phyloP scores from a whole-genome alignment of 2,888 invertebrate species.

The Stenolophus ochropezus region DNA sequence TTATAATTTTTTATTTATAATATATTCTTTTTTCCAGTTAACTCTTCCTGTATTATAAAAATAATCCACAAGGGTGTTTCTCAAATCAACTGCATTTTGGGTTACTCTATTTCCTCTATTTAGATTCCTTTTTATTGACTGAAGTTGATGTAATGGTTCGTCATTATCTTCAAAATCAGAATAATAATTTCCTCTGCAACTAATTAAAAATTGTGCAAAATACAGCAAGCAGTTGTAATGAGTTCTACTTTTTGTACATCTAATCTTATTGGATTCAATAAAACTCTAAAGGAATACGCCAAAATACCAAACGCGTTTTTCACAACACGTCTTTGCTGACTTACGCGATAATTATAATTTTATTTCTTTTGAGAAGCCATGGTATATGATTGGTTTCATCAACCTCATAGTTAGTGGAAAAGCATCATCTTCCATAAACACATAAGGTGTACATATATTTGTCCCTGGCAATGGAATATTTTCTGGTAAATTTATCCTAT shows the following conservation, averaged over 20 bases:
- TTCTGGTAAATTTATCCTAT: not conserved
- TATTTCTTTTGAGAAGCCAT: slow-evolving; percentile 11
- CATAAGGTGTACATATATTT: slow-evolving; percentile 11
- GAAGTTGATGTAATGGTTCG: not conserved
- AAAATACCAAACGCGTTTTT: not conserved
- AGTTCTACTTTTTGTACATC: not conserved
- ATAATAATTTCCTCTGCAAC: not conserved
- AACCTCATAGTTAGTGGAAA: not conserved
- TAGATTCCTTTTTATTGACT: not conserved
- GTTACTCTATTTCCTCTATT: not conserved
- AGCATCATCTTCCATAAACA: slow-evolving; percentile 22
- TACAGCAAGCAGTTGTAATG: not conserved
- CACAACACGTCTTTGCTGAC: not conserved
- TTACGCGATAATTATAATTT: slow-evolving; percentile 20
- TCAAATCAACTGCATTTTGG: not conserved
- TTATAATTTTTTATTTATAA: too few relatives aligned
- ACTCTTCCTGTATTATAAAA: not conserved
- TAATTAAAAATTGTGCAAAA: not conserved
- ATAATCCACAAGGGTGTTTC: not conserved
- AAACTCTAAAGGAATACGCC: not conserved
- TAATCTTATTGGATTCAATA: not conserved
- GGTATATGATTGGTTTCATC: slow-evolving; percentile 12
- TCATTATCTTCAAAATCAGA: not conserved
- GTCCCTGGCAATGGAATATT: not conserved
- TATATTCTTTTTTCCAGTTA: not conserved